Conservation (phyloP, 2,888 invertebrate species). For the Trichopria drosophilae region DNA sequence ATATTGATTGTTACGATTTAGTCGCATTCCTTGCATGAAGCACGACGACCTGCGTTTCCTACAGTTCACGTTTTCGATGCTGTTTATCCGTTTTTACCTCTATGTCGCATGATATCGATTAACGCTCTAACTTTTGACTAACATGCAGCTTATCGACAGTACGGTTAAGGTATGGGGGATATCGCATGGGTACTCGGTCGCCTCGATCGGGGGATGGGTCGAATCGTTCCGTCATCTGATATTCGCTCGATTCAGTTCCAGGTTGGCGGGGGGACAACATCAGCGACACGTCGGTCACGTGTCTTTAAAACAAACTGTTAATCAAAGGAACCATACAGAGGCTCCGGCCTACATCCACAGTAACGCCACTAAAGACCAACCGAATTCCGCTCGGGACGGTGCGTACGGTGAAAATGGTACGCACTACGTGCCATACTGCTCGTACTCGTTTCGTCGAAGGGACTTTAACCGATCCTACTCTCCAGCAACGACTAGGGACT, state of each 20-base stretch:
- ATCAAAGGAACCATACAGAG: conserved; percentile 48
- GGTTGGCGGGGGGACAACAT: conserved; percentile 39
- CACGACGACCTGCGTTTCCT: too few relatives aligned
- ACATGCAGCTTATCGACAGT: conserved; percentile 30
- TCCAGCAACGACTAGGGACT: conserved; percentile 40
- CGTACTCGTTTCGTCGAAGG: conserved; percentile 51
- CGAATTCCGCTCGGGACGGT: conserved; percentile 34
- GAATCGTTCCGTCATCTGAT: not conserved
- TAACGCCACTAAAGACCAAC: conserved; percentile 46
- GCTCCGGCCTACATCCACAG: conserved; percentile 45
- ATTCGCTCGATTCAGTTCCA: too few relatives aligned
- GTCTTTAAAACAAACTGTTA: conserved; percentile 52
- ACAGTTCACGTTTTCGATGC: too few relatives aligned
- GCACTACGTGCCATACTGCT: conserved; percentile 53
- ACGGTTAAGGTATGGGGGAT: too few relatives aligned
- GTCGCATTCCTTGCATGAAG: too few relatives aligned
- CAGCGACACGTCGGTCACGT: conserved; percentile 49
- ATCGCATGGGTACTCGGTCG: too few relatives aligned
- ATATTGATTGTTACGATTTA: too few relatives aligned
- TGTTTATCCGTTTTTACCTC: conserved; percentile 36
- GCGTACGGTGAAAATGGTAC: conserved; percentile 44
- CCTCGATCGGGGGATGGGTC: too few relatives aligned
- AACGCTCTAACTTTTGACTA: conserved; percentile 52
- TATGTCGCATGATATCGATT: conserved; percentile 51
- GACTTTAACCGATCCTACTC: conserved; percentile 51